These are phyloP conservation scores for Orgyia antiqua DNA, from an alignment of 2,888 invertebrate species.

Conservation along the genomic window DNA sequence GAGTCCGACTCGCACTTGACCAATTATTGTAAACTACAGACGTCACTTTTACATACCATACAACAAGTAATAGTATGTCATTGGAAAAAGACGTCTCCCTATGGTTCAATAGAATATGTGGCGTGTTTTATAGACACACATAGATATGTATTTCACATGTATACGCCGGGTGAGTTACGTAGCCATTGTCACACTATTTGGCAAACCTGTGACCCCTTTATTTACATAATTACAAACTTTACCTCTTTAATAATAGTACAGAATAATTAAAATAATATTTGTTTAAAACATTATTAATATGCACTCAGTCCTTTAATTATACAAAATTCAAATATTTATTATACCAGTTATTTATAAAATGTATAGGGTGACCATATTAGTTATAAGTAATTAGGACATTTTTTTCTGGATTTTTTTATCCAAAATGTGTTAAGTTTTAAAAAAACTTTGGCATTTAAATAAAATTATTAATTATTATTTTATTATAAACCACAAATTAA, in stretches of 20 bases:
- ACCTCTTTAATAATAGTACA: conserved; percentile 4
- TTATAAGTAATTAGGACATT: conserved; percentile 1
- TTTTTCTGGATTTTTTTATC: conserved; percentile 2
- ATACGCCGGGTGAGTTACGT: too few relatives aligned
- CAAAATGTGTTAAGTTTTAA: conserved; percentile 13
- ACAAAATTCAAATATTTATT: conserved; percentile 12
- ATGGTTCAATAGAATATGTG: too few relatives aligned
- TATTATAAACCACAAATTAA: not conserved
- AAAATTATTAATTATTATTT: conserved; percentile 1
- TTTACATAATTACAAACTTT: too few relatives aligned
- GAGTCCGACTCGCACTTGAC: too few relatives aligned
- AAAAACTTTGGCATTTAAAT: conserved; percentile 25
- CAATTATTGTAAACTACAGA: too few relatives aligned
- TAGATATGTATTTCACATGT: too few relatives aligned
- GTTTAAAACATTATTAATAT: conserved; percentile 23
- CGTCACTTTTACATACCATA: too few relatives aligned
- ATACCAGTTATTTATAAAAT: not conserved
- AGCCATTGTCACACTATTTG: too few relatives aligned
- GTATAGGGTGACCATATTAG: conserved; percentile 4
- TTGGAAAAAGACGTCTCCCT: too few relatives aligned
- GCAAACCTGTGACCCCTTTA: too few relatives aligned
- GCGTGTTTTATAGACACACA: too few relatives aligned
- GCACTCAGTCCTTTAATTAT: conserved; percentile 54
- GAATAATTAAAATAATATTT: conserved; percentile 29
- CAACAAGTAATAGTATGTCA: too few relatives aligned